Conservation (phyloP, 2,888 invertebrate genomes). For the Terebella lapidaria region DNA sequence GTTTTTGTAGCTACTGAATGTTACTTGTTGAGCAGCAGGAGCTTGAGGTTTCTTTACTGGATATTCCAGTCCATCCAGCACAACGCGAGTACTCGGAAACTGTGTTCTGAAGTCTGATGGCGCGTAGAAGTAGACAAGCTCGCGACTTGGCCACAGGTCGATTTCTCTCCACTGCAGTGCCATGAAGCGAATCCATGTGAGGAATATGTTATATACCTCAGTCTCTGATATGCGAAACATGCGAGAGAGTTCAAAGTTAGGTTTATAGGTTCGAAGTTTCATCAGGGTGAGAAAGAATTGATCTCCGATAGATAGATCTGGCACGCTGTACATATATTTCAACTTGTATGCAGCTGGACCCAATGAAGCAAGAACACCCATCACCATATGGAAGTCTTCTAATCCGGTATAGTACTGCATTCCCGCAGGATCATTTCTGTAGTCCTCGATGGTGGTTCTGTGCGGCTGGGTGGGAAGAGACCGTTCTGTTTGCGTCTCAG, state of each 20-base stretch:
- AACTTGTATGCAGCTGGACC: background rate
- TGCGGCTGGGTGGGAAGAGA: no score
- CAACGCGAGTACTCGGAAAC: conserved; percentile 25
- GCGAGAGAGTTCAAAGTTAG: conserved; percentile 21
- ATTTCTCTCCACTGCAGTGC: conserved; percentile 22
- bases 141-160: conserved; percentile 19
- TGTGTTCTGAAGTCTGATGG: conserved; percentile 24
- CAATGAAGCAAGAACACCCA: background rate
- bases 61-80: conserved; percentile 27
- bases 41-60: conserved; percentile 25
- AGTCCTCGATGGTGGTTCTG: no score
- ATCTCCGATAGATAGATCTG: conserved; percentile 14
- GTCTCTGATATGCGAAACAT: conserved; percentile 20
- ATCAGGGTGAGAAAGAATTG: conserved; percentile 23
- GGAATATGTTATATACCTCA: conserved; percentile 20
- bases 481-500: no score
- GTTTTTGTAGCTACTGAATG: conserved; percentile 29
- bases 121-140: conserved; percentile 20
- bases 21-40: conserved; percentile 23
- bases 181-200: conserved; percentile 27
- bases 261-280: conserved; percentile 23
- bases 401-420: background rate
- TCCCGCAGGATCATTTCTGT: background rate
- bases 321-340: background rate
- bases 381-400: background rate